Evolutionary conservation across 2,113 vertebrate genomes (phyloP), one percentile per base, ranked within the genome.

Genomic region (Carlito syrichta): DNA sequence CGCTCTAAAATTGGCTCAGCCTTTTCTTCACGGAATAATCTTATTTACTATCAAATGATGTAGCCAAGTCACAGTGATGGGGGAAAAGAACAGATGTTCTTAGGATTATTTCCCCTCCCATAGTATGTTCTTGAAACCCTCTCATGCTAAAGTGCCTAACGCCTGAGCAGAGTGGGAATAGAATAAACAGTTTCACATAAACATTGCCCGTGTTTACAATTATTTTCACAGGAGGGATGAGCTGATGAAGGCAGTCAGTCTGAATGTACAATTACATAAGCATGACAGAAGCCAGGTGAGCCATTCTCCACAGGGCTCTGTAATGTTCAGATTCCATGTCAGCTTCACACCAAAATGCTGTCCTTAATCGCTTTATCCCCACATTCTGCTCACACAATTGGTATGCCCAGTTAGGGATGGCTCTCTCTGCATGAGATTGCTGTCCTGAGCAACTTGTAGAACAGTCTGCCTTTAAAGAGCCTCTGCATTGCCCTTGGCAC

Each of bases 31-130:
- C 1, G 8, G 71, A 96, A 89, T 97, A 95, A 97, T 97, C 78
- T 92, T 96, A 96, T 96, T 95, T 97, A 62, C 95, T 94, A 79
- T 91, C 78, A 93, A 89, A 95, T 84, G 73, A 87, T 91, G 16
- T 40, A 93, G 91, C 62, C 93, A 97, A 96, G 85, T 93, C 91
- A 88, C 83, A 96, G 81, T 60, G 83, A 94, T 38, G 92, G 19
- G 63, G 56, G 52, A n/a, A 89, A 96, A 95, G 91, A 97, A 92
- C 91, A 95, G 96, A 96, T 95, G 77, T 94, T 95, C 92, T 96
- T 77, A 86, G 56, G 54, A 93, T 97, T 81, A 92, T 96, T 96
- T 96, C 88, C 77, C 78, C 38, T 97, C 56, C 32, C 35, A 54
- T 69, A 86, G 48, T 68, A 58, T 76, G 69, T 95, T 96, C 86